Conservation (phyloP, 2,888 invertebrate genomes). For the Coelinius sp. region DNA sequence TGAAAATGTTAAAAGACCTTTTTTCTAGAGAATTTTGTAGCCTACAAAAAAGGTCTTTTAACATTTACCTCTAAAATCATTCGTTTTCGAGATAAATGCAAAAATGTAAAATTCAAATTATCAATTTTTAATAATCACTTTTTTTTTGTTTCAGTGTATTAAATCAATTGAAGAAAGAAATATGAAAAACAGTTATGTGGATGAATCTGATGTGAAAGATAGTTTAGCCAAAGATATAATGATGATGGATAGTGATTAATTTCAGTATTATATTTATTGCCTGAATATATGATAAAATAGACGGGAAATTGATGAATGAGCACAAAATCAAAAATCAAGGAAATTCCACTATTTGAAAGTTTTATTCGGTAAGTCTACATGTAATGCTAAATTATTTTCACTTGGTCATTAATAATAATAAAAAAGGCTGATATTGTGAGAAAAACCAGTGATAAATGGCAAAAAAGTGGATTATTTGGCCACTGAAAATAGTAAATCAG, state of each 20-base stretch:
- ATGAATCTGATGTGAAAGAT: slow-evolving; percentile 66
- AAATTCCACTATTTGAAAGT: too few relatives aligned
- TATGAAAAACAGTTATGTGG: slow-evolving; percentile 65
- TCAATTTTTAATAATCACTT: too few relatives aligned
- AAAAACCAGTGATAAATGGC: not conserved
- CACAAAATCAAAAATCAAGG: not conserved
- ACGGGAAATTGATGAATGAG: not conserved
- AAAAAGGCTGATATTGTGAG: not conserved
- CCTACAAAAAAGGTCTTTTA: too few relatives aligned
- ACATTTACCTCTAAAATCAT: too few relatives aligned
- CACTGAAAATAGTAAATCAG: not conserved
- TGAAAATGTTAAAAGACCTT: too few relatives aligned
- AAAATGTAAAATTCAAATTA: slow-evolving; percentile 3
- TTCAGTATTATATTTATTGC: too few relatives aligned
- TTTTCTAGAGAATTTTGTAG: too few relatives aligned
- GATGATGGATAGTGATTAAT: slow-evolving; percentile 66
- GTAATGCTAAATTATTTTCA: not conserved
- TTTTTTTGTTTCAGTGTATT: slow-evolving; percentile 59
- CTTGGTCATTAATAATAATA: not conserved
- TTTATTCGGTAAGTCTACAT: not conserved
- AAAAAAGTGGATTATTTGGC: not conserved
- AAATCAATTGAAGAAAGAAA: slow-evolving; percentile 67
- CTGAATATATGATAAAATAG: too few relatives aligned
- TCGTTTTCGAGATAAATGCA: too few relatives aligned
- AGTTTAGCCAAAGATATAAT: slow-evolving; percentile 57